These are phyloP conservation scores for Coptodon rendalli DNA, from an alignment of 2,113 vertebrate genomes.

Conservation along the genomic window DNA sequence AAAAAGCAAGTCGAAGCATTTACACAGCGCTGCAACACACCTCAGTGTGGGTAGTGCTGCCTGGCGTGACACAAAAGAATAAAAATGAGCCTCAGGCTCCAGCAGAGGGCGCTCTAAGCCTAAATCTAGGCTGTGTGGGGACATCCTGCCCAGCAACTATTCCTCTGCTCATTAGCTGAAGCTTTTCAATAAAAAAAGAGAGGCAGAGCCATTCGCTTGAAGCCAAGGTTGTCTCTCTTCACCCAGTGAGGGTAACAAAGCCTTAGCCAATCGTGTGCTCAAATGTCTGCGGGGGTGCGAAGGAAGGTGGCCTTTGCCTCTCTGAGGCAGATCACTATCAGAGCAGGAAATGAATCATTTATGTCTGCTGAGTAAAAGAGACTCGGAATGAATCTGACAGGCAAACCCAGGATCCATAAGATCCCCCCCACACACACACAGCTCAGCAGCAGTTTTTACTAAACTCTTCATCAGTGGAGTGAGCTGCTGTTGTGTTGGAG, in stretches of 20 bases:
- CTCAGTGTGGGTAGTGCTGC: neutral
- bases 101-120: slow-evolving; percentile 41
- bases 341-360: neutral
- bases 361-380: neutral
- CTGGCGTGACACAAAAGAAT: neutral
- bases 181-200: slow-evolving; percentile 1
- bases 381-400: neutral
- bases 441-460: neutral
- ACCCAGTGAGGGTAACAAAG: neutral
- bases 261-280: slow-evolving; percentile 6
- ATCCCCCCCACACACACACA: neutral
- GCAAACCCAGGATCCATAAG: neutral
- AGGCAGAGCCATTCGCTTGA: slow-evolving; percentile 4
- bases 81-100: neutral
- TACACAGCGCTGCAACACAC: neutral
- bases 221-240: slow-evolving; percentile 12
- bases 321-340: neutral
- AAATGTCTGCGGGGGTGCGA: neutral
- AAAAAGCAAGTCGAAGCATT: neutral
- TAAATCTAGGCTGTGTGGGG: neutral
- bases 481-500: neutral
- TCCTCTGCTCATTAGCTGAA: neutral
- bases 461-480: neutral
- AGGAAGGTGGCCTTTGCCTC: slow-evolving; percentile 6
- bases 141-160: slow-evolving; percentile 54